These are phyloP conservation scores for Campoplex capitator DNA, from an alignment of 2,888 invertebrate genomes.

Conservation along the genomic window DNA sequence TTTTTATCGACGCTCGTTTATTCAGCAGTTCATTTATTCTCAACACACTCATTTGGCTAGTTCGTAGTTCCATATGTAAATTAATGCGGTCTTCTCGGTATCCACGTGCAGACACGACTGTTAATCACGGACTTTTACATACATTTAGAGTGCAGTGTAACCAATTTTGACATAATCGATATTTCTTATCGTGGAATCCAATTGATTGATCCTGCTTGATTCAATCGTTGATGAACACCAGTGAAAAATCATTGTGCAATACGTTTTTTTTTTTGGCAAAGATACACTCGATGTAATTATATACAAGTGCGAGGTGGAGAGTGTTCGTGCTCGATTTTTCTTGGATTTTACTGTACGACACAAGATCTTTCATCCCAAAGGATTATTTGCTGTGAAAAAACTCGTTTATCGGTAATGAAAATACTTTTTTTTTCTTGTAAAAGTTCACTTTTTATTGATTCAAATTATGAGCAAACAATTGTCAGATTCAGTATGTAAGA, in stretches of 20 bases:
- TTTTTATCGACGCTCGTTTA: not conserved
- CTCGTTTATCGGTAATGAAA: constrained; percentile 42
- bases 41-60: not conserved
- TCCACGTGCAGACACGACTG: not conserved
- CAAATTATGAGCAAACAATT: not conserved
- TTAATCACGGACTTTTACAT: not conserved
- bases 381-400: constrained; percentile 28
- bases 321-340: constrained; percentile 35
- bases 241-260: constrained; percentile 10
- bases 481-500: not conserved
- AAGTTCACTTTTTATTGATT: too few relatives aligned
- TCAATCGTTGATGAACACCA: not conserved
- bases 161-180: constrained; percentile 1
- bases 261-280: not conserved
- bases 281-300: not conserved
- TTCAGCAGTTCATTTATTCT: not conserved
- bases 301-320: constrained; percentile 25
- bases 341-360: constrained; percentile 10
- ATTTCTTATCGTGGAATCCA: constrained; percentile 1
- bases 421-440: not conserved
- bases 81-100: not conserved
- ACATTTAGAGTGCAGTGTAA: constrained; percentile 16
- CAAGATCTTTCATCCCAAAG: constrained; percentile 18
- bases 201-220: not conserved
- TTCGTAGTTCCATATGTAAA: not conserved